Base-by-base conservation (phyloP, 2,113 vertebrate species). In the Heloderma charlesbogerti region DNA sequence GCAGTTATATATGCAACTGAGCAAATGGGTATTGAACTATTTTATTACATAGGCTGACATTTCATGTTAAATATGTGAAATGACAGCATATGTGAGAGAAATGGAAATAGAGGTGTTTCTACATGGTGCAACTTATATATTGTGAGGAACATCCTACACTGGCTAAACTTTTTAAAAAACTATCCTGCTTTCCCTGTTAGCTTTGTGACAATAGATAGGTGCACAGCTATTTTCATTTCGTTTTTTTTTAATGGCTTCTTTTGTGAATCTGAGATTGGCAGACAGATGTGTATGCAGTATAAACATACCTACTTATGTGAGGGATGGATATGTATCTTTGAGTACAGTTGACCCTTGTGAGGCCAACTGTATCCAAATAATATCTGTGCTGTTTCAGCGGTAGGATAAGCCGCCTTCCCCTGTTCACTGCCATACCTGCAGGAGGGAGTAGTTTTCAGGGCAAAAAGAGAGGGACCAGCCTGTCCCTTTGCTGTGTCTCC, bases 41-140 rank as follows among this genome's bases (percentile, higher is more conserved):
- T 60, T 71, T 71, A 71, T 48, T n/a, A n/a, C 31, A 71, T 72
- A 86, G 51, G 67, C 20, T 72, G 60, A 45, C 45, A 86, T 83
- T 60, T 83, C 51, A 83, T 20, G 20, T 86, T 86, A 86, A 84
- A 85, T 8, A 85, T 48, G 43, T 79, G 77, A 48, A 79, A 79
- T 79, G 22, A 10, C 43, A 79, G 27, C 25, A 51, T 60, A 63
- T 60, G 85, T 37, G 40, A 88, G 54, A 88, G 54, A 43, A 63
- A 88, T 63, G 54, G 37, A 78, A 45, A 79, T 12, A 79, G 29
- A 88, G 67, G 29, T n/a, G 4, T 78, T 66, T 48, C 87, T 40
- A 79, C 57, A 66, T 79, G 60, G 57, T 48, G 9, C 34, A 48
- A 34, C 27, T 88, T 66, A 79, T 79, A 25, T 45, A 72, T 71